A percentile compares a stretch with the other conserved stretches of the same genome.
phyloP scores from a whole-genome alignment of 2,113 vertebrate genomes.

The Colinus virginianus region DNA sequence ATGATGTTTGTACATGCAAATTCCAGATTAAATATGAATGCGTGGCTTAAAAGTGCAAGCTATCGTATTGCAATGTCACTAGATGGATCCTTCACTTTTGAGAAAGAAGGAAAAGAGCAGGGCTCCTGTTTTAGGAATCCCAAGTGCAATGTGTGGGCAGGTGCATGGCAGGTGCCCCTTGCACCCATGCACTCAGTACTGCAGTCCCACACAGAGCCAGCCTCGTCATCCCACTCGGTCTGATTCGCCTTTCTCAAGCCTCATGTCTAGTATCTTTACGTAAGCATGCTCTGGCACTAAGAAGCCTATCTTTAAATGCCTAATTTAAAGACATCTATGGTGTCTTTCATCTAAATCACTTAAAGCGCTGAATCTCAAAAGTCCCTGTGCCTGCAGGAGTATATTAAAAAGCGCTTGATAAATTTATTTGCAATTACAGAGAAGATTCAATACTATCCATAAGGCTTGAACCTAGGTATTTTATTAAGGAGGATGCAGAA shows the following conservation, averaged over 20 bases:
- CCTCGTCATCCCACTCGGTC: background rate
- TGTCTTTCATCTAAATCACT: background rate
- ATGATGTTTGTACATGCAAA: background rate
- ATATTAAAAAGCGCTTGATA: background rate
- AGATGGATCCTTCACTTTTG: background rate
- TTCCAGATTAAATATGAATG: background rate
- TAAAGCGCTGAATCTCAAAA: background rate
- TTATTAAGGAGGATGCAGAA: fast-evolving
- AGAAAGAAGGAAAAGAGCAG: background rate
- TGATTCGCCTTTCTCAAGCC: background rate
- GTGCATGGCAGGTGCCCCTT: fast-evolving
- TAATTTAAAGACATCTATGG: background rate
- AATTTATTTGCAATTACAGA: background rate
- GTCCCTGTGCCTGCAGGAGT: background rate
- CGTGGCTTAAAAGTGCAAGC: background rate
- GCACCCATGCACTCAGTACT: background rate
- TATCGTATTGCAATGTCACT: background rate
- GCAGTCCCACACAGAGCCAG: background rate
- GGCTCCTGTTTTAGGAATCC: background rate
- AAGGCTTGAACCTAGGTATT: background rate
- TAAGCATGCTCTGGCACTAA: background rate
- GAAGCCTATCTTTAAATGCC: background rate
- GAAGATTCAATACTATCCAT: background rate
- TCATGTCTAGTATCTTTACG: background rate
- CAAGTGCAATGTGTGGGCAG: fast-evolving